Percentiles rank a stretch among this genome's conserved stretches.
Evolutionary conservation across 2,797 vertebrate species (phyloP).

Genomic region (Synaphobranchus kaupii): DNA sequence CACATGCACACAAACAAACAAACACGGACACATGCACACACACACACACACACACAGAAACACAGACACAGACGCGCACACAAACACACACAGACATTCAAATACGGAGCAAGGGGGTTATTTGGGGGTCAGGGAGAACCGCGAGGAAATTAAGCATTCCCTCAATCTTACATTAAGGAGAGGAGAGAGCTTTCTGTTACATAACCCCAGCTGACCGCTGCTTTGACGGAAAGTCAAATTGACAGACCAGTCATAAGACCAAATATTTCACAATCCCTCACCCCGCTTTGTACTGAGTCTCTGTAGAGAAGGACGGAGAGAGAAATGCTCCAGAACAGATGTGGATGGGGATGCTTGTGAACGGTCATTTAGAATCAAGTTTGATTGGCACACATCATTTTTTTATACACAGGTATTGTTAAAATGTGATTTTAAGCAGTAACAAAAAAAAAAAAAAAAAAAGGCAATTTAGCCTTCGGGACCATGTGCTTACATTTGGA

Average conservation of each 20-base stretch:
- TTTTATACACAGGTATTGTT: background rate
- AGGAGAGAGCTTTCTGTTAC: slow-evolving; percentile 1
- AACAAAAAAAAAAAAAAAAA: background rate
- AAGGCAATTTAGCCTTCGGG: background rate
- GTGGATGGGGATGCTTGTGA: background rate
- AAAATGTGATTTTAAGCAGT: background rate
- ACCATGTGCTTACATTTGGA: background rate
- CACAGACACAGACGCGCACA: too few relatives aligned
- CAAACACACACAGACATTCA: background rate
- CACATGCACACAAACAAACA: too few relatives aligned
- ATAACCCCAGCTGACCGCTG: slow-evolving; percentile 18
- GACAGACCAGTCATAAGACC: slow-evolving; percentile 13
- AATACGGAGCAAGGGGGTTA: background rate
- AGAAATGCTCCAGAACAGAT: background rate
- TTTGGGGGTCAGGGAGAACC: background rate
- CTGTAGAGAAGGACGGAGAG: background rate
- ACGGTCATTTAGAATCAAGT: background rate
- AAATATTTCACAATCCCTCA: background rate
- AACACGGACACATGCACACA: too few relatives aligned
- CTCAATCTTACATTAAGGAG: background rate
- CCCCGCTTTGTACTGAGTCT: background rate
- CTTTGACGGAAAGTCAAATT: slow-evolving; percentile 22
- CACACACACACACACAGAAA: background rate
- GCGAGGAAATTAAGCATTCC: background rate
- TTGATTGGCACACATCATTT: background rate